These are phyloP conservation scores for Eublepharis macularius DNA, from an alignment of 2,113 vertebrate species.

Conservation along the genomic window DNA sequence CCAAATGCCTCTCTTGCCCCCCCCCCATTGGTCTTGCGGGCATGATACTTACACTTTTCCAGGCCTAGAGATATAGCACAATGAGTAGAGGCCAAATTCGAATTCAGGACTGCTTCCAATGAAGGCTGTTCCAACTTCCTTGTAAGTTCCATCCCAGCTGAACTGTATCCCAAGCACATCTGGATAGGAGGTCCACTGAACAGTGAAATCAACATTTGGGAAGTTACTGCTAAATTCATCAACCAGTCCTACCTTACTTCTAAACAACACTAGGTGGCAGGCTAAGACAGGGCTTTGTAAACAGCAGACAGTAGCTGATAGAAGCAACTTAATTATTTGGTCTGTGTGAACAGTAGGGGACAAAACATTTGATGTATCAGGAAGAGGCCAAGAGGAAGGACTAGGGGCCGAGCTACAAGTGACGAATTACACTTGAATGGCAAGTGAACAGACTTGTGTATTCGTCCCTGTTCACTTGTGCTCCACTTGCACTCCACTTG, in stretches of 20 bases:
- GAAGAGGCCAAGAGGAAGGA: not conserved
- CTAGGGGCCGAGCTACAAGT: too few relatives aligned
- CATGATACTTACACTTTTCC: constrained; percentile 81
- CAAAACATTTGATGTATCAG: not conserved
- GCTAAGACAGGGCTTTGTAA: not conserved
- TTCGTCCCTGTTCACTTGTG: too few relatives aligned
- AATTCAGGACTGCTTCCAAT: constrained; percentile 95
- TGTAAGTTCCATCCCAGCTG: constrained; percentile 89
- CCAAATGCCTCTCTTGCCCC: too few relatives aligned
- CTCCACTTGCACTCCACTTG: too few relatives aligned
- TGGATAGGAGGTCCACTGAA: constrained; percentile 86
- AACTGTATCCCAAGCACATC: constrained; percentile 93
- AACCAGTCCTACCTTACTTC: not conserved
- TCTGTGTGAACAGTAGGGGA: not conserved
- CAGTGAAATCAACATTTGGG: not conserved
- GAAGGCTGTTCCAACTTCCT: constrained; percentile 88
- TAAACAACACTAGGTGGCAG: not conserved
- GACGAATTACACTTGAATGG: too few relatives aligned
- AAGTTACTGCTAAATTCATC: not conserved
- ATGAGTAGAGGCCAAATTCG: constrained; percentile 87
- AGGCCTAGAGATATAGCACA: constrained; percentile 90
- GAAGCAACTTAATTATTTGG: not conserved
- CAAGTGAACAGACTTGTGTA: too few relatives aligned
- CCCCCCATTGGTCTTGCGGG: too few relatives aligned
- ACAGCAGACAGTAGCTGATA: too few relatives aligned